Base-by-base conservation (phyloP, 2,113 vertebrate genomes). In the Atherinomorus stipes region DNA sequence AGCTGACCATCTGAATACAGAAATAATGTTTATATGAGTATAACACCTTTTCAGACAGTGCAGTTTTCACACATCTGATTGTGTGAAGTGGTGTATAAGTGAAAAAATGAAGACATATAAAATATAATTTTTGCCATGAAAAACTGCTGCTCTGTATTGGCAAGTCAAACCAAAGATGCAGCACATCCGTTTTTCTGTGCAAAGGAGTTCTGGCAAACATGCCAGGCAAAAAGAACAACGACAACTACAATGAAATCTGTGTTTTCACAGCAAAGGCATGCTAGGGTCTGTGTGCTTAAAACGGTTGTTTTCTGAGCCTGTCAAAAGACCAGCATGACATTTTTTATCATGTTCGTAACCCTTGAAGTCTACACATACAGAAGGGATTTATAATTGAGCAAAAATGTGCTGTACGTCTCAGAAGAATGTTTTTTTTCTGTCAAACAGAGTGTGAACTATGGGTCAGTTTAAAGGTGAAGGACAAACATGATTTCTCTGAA, bases 161-260 rank as follows among this genome's bases (percentile, higher is more conserved):
- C 4, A 11, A 45, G 28, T 40, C 22, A 19, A 57, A 64, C 13
- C 23, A 67, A 57, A 50, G 51, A 57, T 54, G 71, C 49, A 54
- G 56, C 16, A 42, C 37, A 18, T 50, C 1, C 42, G 18, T 42
- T 51, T 57, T 52, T 81, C 49, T 66, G 52, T 37, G 11, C 31
- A 5, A 22, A 11, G 45, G 56, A 4, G 42, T 1, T 0, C 51
- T 66, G 44, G 59, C 52, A 71, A 78, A 84, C 83, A 72, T 31
- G 54, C 51, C 63, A 63, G 42, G 49, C 34, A 54, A 26, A 66
- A 50, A 56, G 34, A 49, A 45, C 0, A 28, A 69, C 37, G 18
- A 53, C 72, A 54, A 47, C 57, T 52, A 77, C 63, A 83, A 70
- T 49, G 42, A 79, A 60, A 73, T 51, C 23, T 40, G 62, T 84